Evolutionary conservation across 2,888 invertebrate species (phyloP).

Genomic region (Thera obeliscata): DNA sequence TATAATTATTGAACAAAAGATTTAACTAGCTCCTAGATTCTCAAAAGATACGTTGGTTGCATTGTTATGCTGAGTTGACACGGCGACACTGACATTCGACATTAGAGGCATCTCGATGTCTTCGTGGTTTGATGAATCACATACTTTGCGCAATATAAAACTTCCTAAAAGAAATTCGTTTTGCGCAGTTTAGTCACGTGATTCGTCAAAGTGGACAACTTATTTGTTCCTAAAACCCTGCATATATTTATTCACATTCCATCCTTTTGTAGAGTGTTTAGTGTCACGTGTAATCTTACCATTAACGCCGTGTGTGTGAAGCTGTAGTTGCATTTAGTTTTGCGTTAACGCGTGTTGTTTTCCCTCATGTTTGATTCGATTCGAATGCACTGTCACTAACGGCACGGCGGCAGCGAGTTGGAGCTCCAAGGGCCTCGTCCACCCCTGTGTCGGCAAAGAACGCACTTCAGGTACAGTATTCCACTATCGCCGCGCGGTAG

Average conservation of each 20-base stretch:
- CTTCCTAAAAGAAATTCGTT: no score
- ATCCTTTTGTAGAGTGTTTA: neutral
- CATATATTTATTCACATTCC: no score
- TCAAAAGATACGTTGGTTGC: neutral
- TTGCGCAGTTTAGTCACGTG: no score
- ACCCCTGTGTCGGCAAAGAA: constrained; percentile 86
- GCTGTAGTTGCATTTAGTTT: constrained; percentile 53
- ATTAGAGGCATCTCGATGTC: neutral
- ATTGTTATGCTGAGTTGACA: neutral
- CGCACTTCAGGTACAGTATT: constrained; percentile 87
- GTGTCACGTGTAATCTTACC: neutral
- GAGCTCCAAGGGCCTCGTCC: constrained; percentile 82
- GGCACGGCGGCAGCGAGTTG: constrained; percentile 77
- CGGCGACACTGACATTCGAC: neutral
- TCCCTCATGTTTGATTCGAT: constrained; percentile 75
- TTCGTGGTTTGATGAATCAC: no score
- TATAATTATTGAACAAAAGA: neutral
- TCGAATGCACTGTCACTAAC: constrained; percentile 81
- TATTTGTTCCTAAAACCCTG: no score
- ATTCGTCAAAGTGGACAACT: no score
- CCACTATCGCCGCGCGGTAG: constrained; percentile 80
- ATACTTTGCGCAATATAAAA: no score
- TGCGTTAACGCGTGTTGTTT: constrained; percentile 81
- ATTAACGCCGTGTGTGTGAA: constrained; percentile 2
- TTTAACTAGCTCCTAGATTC: neutral